Evolutionary conservation across 2,888 invertebrate genomes (phyloP), one percentile per base, ranked within the genome.

Genomic region (Stenotaenia linearis): DNA sequence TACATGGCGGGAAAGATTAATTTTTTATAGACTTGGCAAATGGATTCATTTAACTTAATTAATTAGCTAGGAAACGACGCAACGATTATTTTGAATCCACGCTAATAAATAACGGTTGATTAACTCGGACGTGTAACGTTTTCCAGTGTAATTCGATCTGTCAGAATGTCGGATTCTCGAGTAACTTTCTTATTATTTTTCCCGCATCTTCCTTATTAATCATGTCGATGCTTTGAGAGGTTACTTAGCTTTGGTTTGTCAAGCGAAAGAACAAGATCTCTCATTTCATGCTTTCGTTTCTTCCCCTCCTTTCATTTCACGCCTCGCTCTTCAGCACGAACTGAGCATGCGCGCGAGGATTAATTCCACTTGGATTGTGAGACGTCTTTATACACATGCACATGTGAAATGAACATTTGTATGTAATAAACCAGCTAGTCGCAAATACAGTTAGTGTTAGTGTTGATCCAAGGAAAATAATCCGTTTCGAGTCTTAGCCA

Each of bases 211-310:
- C n/a, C 25, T 69, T 69, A 69, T 69, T 69, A 69, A 69, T 69
- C 69, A 69, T 23, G 28, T 69, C 23, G 69, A 69, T 69, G 69
- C 15, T 69, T 69, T 5, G 1, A n/a, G 10, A 69, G 28, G 25
- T 9, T 69, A n/a, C 25, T 28, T 69, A 23, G 69, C 69, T 69
- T 25, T 21, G 56, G 56, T 56, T 21, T 69, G 10, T 69, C 69
- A 69, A 7, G 28, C 69, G 69, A 69, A 69, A 69, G 69, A 69
- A 69, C 69, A 28, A 69, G 69, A 69, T 69, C 69, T 69, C 69
- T 69, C 28, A 69, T 69, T 69, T 69, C 69, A 69, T 69, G 69
- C 69, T 23, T 69, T 69, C 61, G 61, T 69, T 69, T 69, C 69
- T 15, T 61, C 23, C 56, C 61, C 10, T 12, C 69, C 6, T 69